Conservation (phyloP, 2,113 vertebrate genomes). For the Rhizomys pruinosus region DNA sequence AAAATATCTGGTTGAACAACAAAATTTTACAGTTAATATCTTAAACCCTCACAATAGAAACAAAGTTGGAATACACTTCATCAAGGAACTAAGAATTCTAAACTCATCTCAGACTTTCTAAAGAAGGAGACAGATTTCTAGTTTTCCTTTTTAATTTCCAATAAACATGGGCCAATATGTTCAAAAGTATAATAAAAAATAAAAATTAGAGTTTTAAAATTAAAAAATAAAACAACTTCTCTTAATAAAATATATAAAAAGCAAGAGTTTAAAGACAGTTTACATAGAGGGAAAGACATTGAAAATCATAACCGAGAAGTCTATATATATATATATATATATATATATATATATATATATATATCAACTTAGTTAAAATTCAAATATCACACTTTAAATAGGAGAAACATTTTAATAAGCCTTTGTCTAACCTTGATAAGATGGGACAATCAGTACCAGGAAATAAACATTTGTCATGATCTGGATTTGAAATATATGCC, state of each 20-base stretch:
- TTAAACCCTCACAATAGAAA: neutral
- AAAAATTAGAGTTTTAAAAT: conserved; percentile 35
- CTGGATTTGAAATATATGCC: neutral
- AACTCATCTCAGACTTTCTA: neutral
- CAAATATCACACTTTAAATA: neutral
- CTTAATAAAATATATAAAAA: too few species aligned
- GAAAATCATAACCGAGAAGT: neutral
- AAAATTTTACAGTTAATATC: conserved; percentile 3
- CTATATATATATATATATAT: neutral
- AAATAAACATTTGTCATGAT: neutral
- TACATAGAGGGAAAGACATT: too few species aligned
- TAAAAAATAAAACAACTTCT: too few species aligned
- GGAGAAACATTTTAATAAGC: neutral
- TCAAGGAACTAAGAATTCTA: conserved; percentile 11
- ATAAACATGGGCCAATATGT: neutral
- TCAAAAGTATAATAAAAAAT: neutral
- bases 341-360: neutral
- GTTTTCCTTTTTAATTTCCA: neutral
- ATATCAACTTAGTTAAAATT: neutral
- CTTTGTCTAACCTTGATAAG: neutral
- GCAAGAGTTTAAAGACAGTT: too few species aligned
- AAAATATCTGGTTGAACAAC: neutral
- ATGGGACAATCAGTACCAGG: neutral
- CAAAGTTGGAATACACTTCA: neutral
- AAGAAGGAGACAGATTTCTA: neutral